These are phyloP conservation scores for Maconellicoccus hirsutus DNA, from an alignment of 1,140 invertebrate genomes.

Conservation along the genomic window DNA sequence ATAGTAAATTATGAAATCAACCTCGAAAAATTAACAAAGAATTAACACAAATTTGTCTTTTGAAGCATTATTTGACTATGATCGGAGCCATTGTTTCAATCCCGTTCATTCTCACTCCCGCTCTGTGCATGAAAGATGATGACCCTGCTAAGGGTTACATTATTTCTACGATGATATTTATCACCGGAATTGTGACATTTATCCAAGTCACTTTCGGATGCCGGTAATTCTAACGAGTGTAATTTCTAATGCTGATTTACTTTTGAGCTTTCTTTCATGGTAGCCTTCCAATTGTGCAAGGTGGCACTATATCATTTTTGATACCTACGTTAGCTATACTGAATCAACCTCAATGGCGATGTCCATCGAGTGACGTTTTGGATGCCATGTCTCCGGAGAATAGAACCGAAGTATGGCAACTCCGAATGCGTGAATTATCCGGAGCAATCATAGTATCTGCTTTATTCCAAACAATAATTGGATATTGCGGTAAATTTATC, in stretches of 20 bases:
- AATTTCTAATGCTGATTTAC: too few species aligned
- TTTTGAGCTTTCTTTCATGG: conserved; percentile 68
- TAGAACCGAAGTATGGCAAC: conserved; percentile 57
- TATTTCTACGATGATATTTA: conserved; percentile 79
- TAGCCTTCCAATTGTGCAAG: too few species aligned
- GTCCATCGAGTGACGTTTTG: conserved; percentile 45
- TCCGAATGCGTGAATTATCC: conserved; percentile 67
- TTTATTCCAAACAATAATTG: conserved; percentile 62
- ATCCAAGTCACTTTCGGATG: conserved; percentile 70
- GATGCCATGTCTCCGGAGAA: conserved; percentile 45
- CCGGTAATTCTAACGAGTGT: conserved; percentile 38
- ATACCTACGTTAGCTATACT: conserved; percentile 75
- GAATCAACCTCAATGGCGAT: conserved; percentile 61
- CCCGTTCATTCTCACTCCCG: conserved; percentile 67
- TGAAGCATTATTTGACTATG: conserved; percentile 77
- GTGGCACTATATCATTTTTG: conserved; percentile 63
- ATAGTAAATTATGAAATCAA: conserved; percentile 26
- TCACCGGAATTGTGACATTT: conserved; percentile 70
- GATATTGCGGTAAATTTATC: conserved; percentile 42
- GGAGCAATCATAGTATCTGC: conserved; percentile 75
- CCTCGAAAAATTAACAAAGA: background rate
- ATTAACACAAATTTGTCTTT: conserved; percentile 26
- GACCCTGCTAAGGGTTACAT: conserved; percentile 67
- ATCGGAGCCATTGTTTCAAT: conserved; percentile 75
- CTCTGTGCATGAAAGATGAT: conserved; percentile 66